Evolutionary conservation across 2,113 vertebrate genomes (phyloP).

Genomic region (Sturnus vulgaris): DNA sequence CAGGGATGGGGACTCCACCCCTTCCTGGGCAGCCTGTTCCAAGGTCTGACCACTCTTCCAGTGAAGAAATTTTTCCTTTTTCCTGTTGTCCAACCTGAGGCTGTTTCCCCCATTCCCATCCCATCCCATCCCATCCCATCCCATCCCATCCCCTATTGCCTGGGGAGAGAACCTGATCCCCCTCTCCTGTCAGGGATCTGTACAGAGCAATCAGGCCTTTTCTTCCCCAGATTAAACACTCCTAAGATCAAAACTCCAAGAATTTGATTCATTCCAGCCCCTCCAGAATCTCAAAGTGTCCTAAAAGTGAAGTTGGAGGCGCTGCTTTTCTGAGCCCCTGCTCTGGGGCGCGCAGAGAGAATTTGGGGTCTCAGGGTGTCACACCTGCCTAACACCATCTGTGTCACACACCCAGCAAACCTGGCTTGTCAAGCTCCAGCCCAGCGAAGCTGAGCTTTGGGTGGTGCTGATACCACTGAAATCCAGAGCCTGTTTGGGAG

Average conservation of each 20-base stretch:
- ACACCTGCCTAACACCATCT: neutral
- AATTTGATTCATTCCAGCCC: neutral
- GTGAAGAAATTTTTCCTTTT: too few relatives aligned
- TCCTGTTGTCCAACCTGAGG: rapidly evolving
- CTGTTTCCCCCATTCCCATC: rapidly evolving
- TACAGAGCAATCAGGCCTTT: too few relatives aligned
- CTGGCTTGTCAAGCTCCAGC: neutral
- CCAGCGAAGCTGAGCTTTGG: neutral
- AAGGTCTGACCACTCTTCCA: neutral
- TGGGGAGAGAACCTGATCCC: neutral
- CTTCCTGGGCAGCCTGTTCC: neutral
- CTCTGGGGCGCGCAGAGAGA: too few relatives aligned
- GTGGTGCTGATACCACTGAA: neutral
- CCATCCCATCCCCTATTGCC: neutral
- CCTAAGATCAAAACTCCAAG: neutral
- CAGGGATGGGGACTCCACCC: neutral
- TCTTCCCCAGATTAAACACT: neutral
- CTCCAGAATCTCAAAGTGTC: neutral
- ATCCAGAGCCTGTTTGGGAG: neutral
- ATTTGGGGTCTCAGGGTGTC: neutral
- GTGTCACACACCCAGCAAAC: neutral
- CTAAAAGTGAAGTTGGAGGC: neutral
- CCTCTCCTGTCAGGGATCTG: neutral
- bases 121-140: too few relatives aligned
- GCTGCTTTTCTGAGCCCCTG: neutral